Percentiles rank a stretch among this genome's conserved stretches.
Conservation (phyloP, 2,113 vertebrate genomes). For the Leucopternis melanops region DNA sequence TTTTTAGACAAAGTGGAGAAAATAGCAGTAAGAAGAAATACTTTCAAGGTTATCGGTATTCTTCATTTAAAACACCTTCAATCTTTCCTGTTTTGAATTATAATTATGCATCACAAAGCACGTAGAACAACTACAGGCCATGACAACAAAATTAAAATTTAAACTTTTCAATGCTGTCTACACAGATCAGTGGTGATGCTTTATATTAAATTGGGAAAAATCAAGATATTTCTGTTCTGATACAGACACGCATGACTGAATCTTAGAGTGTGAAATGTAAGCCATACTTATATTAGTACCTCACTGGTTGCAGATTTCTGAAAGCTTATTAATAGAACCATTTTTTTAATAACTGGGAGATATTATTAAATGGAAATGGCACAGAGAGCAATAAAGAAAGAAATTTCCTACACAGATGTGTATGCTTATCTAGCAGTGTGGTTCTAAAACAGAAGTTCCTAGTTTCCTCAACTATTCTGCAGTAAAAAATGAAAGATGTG, state of each 20-base stretch:
- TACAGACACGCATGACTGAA: neutral
- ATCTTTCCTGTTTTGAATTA: neutral
- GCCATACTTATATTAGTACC: neutral
- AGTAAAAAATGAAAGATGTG: neutral
- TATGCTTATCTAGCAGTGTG: neutral
- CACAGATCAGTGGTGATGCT: neutral
- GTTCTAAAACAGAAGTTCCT: neutral
- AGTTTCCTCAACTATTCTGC: neutral
- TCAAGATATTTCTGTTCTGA: neutral
- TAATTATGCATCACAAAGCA: neutral
- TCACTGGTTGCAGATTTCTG: neutral
- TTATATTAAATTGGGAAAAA: neutral
- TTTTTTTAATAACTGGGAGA: neutral
- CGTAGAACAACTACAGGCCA: neutral
- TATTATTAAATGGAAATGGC: neutral
- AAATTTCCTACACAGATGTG: neutral
- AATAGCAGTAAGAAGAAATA: neutral
- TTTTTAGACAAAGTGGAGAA: neutral
- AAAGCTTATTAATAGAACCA: neutral
- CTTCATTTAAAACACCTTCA: neutral
- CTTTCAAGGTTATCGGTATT: neutral
- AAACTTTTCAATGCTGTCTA: neutral
- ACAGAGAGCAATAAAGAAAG: neutral
- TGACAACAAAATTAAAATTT: neutral
- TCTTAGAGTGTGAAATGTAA: neutral